phyloP scores from a whole-genome alignment of 2,113 vertebrate species.

The Colistium nudipinnis region DNA sequence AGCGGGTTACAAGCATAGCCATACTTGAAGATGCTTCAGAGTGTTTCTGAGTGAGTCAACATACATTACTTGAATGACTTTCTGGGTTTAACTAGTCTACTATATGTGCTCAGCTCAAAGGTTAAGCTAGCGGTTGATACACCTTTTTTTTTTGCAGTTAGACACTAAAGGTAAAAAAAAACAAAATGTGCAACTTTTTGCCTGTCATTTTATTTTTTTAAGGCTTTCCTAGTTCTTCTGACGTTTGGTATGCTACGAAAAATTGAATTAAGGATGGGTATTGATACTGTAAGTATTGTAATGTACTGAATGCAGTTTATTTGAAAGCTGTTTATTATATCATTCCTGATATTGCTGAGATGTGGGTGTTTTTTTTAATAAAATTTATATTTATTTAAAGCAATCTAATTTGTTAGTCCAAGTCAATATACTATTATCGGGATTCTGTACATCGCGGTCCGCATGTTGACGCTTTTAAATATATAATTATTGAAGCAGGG shows the following conservation, averaged over 20 bases:
- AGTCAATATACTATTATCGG: constrained; percentile 40
- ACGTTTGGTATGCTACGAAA: constrained; percentile 88
- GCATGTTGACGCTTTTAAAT: constrained; percentile 5
- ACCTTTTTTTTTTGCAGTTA: constrained; percentile 86
- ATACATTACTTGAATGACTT: constrained; percentile 98
- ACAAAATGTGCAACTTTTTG: constrained; percentile 84
- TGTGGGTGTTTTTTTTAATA: constrained; percentile 99
- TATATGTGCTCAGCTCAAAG: constrained; percentile 84
- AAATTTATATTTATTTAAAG: constrained; percentile 99
- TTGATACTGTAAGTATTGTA: constrained; percentile 99
- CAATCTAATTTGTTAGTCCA: constrained; percentile 74
- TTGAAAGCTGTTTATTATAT: constrained; percentile 99
- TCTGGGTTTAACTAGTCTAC: constrained; percentile 88
- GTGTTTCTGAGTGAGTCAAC: constrained; percentile 89
- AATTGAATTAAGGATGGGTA: constrained; percentile 86
- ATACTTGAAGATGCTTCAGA: constrained; percentile 95
- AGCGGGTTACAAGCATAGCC: constrained; percentile 91
- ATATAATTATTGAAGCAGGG: neutral
- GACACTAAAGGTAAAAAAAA: constrained; percentile 91
- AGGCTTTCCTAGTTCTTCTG: constrained; percentile 86
- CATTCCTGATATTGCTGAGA: constrained; percentile 99
- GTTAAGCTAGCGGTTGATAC: constrained; percentile 89
- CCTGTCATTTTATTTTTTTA: constrained; percentile 81
- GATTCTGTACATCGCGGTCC: constrained; percentile 12
- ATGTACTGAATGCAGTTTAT: constrained; percentile 99